Percentiles rank a stretch among this genome's conserved stretches.
Conservation (phyloP, 2,888 invertebrate species). For the Cancer borealis region DNA sequence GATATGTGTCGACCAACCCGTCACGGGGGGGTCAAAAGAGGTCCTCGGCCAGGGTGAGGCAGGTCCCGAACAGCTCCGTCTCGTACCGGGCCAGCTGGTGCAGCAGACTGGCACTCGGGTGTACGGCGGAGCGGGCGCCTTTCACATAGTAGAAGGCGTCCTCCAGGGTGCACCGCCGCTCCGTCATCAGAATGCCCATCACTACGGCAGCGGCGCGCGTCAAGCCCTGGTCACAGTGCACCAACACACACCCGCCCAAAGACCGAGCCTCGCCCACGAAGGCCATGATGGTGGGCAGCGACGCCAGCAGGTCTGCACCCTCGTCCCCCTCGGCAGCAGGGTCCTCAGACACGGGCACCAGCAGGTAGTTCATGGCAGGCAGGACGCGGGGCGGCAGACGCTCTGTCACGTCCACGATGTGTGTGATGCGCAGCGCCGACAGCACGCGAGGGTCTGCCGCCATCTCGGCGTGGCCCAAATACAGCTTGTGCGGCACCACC, state of each 20-base stretch:
- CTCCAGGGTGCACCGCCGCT: conserved; percentile 75
- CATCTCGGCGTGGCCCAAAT: conserved; percentile 79
- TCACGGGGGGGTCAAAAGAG: conserved; percentile 74
- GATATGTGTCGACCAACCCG: conserved; percentile 57
- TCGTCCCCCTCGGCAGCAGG: conserved; percentile 52
- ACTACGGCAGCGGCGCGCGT: conserved; percentile 73
- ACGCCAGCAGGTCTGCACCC: conserved; percentile 75
- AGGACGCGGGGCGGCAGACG: conserved; percentile 77
- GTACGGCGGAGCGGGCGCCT: conserved; percentile 75
- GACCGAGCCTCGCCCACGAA: conserved; percentile 78
- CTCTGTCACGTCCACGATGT: conserved; percentile 79
- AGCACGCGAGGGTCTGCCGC: conserved; percentile 78
- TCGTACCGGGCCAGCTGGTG: conserved; percentile 74
- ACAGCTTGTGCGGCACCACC: conserved; percentile 78
- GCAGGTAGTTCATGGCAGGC: conserved; percentile 78
- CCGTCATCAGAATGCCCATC: conserved; percentile 76
- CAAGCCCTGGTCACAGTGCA: conserved; percentile 78
- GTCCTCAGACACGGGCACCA: conserved; percentile 78
- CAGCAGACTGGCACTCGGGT: conserved; percentile 70
- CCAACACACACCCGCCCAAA: conserved; percentile 78
- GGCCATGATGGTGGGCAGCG: conserved; percentile 77
- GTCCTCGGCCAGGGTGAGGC: conserved; percentile 74
- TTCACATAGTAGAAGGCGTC: conserved; percentile 77
- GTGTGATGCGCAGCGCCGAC: conserved; percentile 78
- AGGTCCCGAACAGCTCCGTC: conserved; percentile 73